phyloP scores from a whole-genome alignment of 2,797 vertebrate species.

The Chlorospingus flavigularis region DNA sequence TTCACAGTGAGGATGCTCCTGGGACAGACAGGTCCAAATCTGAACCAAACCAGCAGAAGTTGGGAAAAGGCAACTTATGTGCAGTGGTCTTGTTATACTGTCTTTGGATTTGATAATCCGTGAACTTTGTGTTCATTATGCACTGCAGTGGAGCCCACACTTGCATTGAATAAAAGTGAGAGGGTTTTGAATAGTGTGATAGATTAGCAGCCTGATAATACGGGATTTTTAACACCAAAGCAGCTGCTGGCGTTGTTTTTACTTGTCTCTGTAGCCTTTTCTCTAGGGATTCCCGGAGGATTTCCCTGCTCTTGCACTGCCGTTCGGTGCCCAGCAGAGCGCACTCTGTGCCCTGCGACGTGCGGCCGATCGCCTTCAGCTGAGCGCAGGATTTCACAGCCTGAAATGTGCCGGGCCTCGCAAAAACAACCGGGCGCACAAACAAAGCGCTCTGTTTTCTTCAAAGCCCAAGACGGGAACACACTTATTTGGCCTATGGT shows the following conservation, averaged over 20 bases:
- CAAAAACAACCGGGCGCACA: neutral
- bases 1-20: neutral
- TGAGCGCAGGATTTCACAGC: neutral
- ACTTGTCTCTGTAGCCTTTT: neutral
- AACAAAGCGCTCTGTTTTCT: neutral
- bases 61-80: neutral
- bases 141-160: neutral
- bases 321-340: neutral
- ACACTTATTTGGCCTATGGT: constrained; percentile 8
- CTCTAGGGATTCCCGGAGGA: neutral
- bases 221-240: fast-evolving
- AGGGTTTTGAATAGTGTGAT: neutral
- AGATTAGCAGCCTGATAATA: neutral
- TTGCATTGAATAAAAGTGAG: neutral
- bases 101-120: neutral
- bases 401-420: neutral
- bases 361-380: neutral
- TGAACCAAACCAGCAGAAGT: neutral
- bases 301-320: neutral
- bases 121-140: neutral
- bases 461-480: neutral
- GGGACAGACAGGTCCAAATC: neutral
- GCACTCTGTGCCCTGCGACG: neutral
- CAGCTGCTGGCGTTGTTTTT: neutral
- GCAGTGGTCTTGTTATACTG: neutral